Evolutionary conservation across 2,797 vertebrate genomes (phyloP), one percentile per base, ranked within the genome.

Genomic region (Neosilurus mollespiculum): DNA sequence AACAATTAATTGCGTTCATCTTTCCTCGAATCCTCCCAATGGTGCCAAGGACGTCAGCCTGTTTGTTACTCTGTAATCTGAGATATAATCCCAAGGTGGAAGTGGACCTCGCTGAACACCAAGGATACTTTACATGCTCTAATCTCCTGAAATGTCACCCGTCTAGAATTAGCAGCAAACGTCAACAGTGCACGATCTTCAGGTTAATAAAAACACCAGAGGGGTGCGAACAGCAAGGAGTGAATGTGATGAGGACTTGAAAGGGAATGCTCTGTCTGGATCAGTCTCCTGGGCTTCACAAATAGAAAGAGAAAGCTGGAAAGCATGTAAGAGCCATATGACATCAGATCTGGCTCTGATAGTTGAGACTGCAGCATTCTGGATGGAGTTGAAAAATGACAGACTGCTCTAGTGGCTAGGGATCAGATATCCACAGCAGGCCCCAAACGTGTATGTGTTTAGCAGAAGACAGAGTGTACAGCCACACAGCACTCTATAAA

Each of bases 21-120:
- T 84, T 90, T 87, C 86, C 85, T 88, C 71, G 64, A 90, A 82
- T 87, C 82, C 83, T 73, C 14, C 79, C 18, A 20, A 62, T 78
- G 61, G 84, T 84, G 84, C 81, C 81, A 88, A 24, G 81, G 59
- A 75, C 73, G 49, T 26, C 81, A 83, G 66, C 65, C 77, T 24
- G 75, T n/a, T 62, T 62, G 75, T 24, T 34, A 61, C 61, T 77
- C 58, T 77, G 58, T 37, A 75, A 75, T 30, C 71, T 75, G 53
- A 75, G 71, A 20, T 75, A 61, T 62, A 49, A 43, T 77, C 58
- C 34, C 75, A 49, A 5, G 56, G 75, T 77, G 58, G 58, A 77
- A 49, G 81, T 64, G 78, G 65, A 81, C 78, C 64, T 56, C 70
- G 83, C 71, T 24, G 10, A 76, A 22, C 71, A 53, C 9, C 26